A percentile compares a stretch with the other conserved stretches of the same genome.
Conservation (phyloP, 2,113 vertebrate species). For the Entosphenus tridentatus region DNA sequence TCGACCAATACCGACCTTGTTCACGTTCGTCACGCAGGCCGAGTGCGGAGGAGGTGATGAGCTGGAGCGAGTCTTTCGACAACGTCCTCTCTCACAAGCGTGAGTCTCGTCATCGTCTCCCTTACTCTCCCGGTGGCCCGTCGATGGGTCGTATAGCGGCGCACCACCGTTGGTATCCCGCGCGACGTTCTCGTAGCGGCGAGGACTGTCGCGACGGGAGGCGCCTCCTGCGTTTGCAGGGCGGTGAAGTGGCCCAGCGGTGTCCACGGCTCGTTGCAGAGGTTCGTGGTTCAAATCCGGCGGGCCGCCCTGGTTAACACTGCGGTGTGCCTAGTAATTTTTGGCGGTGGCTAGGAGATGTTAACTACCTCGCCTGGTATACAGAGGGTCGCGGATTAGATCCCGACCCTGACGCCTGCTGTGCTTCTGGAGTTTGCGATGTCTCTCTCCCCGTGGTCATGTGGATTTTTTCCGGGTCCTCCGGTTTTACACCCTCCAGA, state of each 20-base stretch:
- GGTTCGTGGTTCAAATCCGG: not conserved
- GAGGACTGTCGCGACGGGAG: not conserved
- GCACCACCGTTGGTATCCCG: not conserved
- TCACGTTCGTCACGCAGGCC: constrained; percentile 19
- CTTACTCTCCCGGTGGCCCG: constrained; percentile 7
- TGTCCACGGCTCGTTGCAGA: not conserved
- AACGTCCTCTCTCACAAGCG: constrained; percentile 62
- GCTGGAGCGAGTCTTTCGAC: constrained; percentile 64
- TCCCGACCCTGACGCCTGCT: too few relatives aligned
- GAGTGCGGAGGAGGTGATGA: constrained; percentile 39
- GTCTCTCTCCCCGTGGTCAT: too few relatives aligned
- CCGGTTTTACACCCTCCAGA: too few relatives aligned
- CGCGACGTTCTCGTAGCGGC: not conserved
- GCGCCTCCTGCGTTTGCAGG: not conserved
- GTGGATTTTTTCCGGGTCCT: too few relatives aligned
- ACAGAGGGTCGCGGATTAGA: too few relatives aligned
- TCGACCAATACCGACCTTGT: too few relatives aligned
- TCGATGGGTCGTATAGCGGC: not conserved
- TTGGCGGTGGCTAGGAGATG: too few relatives aligned
- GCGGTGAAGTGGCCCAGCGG: not conserved
- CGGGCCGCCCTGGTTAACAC: too few relatives aligned
- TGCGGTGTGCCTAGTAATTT: too few relatives aligned
- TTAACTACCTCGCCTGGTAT: too few relatives aligned
- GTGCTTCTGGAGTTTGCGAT: too few relatives aligned
- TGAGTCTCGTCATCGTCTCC: constrained; percentile 23